phyloP scores from a whole-genome alignment of 2,888 invertebrate genomes.

The Coenonympha glycerion region DNA sequence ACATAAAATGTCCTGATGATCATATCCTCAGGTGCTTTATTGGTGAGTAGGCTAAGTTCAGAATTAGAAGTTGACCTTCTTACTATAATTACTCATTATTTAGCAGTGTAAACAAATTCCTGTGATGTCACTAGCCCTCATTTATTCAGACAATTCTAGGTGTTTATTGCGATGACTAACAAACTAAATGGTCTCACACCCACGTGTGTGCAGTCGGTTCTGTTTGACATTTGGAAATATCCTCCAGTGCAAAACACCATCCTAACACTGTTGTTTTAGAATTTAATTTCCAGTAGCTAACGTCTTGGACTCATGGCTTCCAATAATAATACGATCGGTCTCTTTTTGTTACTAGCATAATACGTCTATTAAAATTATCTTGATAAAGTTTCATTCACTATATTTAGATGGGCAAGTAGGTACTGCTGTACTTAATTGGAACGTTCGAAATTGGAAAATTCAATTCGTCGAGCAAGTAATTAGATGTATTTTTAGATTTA shows the following conservation, averaged over 20 bases:
- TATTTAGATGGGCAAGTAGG: constrained; percentile 9
- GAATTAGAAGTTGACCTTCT: constrained; percentile 12
- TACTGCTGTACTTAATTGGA: not conserved
- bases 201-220: constrained; percentile 56
- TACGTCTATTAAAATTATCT: not conserved
- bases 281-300: constrained; percentile 8
- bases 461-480: too few relatives aligned
- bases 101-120: constrained; percentile 23
- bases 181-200: constrained; percentile 55
- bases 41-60: too few relatives aligned
- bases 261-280: constrained; percentile 12
- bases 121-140: constrained; percentile 47
- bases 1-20: too few relatives aligned
- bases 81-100: constrained; percentile 14
- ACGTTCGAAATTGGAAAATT: constrained; percentile 1
- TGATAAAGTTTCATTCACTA: constrained; percentile 4
- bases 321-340: constrained; percentile 10
- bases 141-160: constrained; percentile 58
- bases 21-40: too few relatives aligned
- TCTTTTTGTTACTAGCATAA: not conserved
- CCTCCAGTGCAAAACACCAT: constrained; percentile 10
- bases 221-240: constrained; percentile 47
- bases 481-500: too few relatives aligned
- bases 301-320: constrained; percentile 7
- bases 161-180: constrained; percentile 64